Conservation (phyloP, 2,888 invertebrate species). For the Parapristionchus giblindavisi region DNA sequence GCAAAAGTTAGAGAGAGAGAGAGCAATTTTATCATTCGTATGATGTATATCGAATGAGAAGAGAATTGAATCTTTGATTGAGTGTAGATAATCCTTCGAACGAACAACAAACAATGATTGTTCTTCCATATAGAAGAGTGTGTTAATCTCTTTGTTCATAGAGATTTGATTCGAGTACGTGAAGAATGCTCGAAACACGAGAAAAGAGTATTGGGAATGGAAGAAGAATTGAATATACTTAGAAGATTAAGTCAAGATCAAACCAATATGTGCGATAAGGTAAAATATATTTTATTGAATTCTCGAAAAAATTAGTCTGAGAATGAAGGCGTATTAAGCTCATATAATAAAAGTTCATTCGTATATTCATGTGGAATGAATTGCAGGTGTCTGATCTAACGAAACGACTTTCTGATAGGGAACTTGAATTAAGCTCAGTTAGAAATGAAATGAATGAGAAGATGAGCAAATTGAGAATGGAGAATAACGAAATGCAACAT, state of each 20-base stretch:
- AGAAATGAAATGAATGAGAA: slow-evolving; percentile 40
- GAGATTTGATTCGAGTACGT: background rate
- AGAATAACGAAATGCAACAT: slow-evolving; percentile 37
- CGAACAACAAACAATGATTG: too few species aligned
- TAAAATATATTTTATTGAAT: slow-evolving; percentile 21
- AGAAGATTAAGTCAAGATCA: slow-evolving; percentile 48
- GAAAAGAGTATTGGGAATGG: slow-evolving; percentile 43
- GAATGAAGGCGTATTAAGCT: too few species aligned
- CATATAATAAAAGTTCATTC: background rate
- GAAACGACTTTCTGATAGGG: slow-evolving; percentile 24
- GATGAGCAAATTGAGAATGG: slow-evolving; percentile 38
- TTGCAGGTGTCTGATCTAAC: slow-evolving; percentile 33
- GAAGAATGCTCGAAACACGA: slow-evolving; percentile 31
- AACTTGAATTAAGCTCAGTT: slow-evolving; percentile 31
- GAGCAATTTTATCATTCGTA: too few species aligned
- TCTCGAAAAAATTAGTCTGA: too few species aligned
- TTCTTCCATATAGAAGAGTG: too few species aligned
- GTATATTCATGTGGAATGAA: background rate
- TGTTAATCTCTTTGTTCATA: background rate
- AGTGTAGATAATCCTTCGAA: too few species aligned
- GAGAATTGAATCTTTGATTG: too few species aligned
- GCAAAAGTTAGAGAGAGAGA: too few species aligned
- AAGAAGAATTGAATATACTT: slow-evolving; percentile 54
- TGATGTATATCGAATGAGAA: too few species aligned
- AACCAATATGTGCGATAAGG: slow-evolving; percentile 47